Percentiles rank a stretch among this genome's conserved stretches.
Conservation (phyloP, 2,113 vertebrate species). For the Tringa solitaria region DNA sequence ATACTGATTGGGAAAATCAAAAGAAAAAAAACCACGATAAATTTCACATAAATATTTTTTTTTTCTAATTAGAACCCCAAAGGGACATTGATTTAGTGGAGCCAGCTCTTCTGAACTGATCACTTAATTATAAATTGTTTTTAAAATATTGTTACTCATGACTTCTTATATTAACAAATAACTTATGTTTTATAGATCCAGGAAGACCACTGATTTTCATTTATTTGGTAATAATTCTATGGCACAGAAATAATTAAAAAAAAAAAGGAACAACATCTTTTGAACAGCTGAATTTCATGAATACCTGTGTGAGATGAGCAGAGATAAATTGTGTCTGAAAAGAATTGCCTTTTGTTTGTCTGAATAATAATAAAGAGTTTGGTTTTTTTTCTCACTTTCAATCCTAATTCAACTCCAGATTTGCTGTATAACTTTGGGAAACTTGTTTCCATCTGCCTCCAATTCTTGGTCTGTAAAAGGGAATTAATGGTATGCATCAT, state of each 20-base stretch:
- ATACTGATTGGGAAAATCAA: background rate
- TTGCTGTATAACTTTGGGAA: background rate
- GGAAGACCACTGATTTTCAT: background rate
- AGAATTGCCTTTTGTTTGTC: constrained; percentile 29
- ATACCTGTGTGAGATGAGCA: constrained; percentile 36
- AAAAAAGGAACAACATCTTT: background rate
- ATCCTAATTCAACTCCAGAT: background rate
- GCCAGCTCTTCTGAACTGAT: background rate
- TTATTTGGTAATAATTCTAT: background rate
- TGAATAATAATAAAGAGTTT: background rate
- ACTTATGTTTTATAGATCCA: background rate
- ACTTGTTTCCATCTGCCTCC: background rate
- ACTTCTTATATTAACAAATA: background rate
- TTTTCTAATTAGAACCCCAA: background rate
- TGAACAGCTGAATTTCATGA: constrained; percentile 31
- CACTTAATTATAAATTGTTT: background rate
- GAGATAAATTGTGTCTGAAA: background rate
- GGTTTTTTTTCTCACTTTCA: background rate
- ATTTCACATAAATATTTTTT: background rate
- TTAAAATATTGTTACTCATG: background rate
- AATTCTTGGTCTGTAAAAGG: background rate
- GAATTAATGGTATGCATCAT: background rate
- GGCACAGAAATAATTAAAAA: background rate
- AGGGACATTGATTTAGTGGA: background rate
- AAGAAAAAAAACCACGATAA: background rate